A percentile compares a stretch with the other conserved stretches of the same genome.
Evolutionary conservation across 2,113 vertebrate genomes (phyloP).

Genomic region (Pangasianodon gigas): DNA sequence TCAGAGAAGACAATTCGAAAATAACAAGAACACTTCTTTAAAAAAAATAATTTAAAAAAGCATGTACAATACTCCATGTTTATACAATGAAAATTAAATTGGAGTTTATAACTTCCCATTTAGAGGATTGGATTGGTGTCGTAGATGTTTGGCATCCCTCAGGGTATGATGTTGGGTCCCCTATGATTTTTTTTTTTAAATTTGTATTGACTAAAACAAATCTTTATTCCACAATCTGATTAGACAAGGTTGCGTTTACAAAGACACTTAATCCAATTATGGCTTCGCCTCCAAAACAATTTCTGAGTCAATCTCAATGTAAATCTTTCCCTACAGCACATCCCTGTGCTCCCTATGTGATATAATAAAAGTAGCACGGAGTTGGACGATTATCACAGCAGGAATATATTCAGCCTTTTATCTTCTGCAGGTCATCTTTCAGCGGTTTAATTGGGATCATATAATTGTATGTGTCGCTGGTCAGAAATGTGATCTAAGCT

Average conservation of each 20-base stretch:
- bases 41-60: neutral
- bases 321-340: neutral
- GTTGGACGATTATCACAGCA: neutral
- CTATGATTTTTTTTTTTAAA: too few species aligned
- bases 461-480: constrained; percentile 9
- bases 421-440: constrained; percentile 4
- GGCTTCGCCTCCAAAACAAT: neutral
- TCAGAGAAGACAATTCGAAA: neutral
- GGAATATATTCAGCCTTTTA: neutral
- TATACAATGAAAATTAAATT: too few species aligned
- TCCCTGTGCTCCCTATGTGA: neutral
- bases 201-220: too few species aligned
- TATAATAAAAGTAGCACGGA: neutral
- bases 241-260: neutral
- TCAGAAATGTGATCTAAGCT: constrained; percentile 19
- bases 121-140: too few species aligned
- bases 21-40: neutral
- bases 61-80: too few species aligned
- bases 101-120: too few species aligned
- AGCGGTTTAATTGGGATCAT: neutral
- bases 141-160: too few species aligned
- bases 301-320: neutral
- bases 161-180: too few species aligned
- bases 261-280: neutral
- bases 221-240: neutral